A percentile compares a stretch with the other conserved stretches of the same genome.
Evolutionary conservation across 2,888 invertebrate genomes (phyloP).

Genomic region (Caenorhabditis sp.): DNA sequence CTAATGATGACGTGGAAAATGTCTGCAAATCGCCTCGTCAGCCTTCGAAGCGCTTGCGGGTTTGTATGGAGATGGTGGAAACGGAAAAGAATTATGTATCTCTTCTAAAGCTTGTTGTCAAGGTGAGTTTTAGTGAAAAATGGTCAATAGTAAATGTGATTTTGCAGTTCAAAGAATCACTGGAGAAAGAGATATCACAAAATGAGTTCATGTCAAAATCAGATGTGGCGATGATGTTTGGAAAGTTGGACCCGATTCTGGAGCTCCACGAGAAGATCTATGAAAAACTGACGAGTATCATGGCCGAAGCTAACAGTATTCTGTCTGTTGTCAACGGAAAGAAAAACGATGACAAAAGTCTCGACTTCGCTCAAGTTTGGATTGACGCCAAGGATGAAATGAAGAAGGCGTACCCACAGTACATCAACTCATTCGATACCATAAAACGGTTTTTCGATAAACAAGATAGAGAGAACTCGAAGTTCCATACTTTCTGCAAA

Average conservation of each 20-base stretch:
- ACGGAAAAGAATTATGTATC: constrained; percentile 98
- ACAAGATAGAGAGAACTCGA: constrained; percentile 94
- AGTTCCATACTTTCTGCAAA: constrained; percentile 98
- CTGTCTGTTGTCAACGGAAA: constrained; percentile 35
- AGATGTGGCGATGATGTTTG: constrained; percentile 74
- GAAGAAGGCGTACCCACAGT: constrained; percentile 92
- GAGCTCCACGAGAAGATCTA: constrained; percentile 90
- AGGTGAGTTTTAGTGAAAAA: constrained; percentile 85
- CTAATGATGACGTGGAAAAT: constrained; percentile 73
- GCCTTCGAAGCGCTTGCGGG: constrained; percentile 87
- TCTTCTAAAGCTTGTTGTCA: constrained; percentile 94
- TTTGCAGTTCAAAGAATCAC: constrained; percentile 91
- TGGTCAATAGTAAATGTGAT: not conserved
- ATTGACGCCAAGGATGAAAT: constrained; percentile 85
- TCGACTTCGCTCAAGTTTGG: constrained; percentile 86
- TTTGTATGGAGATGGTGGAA: constrained; percentile 93
- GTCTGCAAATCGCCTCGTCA: constrained; percentile 68
- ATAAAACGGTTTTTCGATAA: constrained; percentile 94
- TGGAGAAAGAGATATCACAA: constrained; percentile 92
- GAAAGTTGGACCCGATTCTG: constrained; percentile 89
- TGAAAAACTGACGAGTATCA: constrained; percentile 86
- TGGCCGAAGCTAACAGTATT: constrained; percentile 88
- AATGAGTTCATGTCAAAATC: constrained; percentile 85
- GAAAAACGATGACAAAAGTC: constrained; percentile 59
- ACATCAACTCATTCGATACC: constrained; percentile 98